Evolutionary conservation across 2,797 vertebrate genomes (phyloP), one percentile per base, ranked within the genome.

Genomic region (Channa striata): DNA sequence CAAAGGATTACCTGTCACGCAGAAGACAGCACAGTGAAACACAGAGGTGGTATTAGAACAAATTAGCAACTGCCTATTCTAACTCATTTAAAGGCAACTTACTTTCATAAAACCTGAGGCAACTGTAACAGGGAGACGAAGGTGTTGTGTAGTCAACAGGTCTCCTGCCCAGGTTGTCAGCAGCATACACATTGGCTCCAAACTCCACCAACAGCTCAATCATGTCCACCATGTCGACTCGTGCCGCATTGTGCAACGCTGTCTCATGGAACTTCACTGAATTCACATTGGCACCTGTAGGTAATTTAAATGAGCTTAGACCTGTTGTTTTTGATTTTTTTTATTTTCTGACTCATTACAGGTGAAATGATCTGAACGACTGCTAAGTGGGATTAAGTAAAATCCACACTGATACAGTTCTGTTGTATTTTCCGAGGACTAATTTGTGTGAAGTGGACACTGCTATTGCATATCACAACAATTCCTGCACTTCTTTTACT

Each of bases 201-300:
- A 96, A 98, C 42, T 96, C 93, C 34, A 98, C 82, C 77, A 98
- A 85, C 90, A 97, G 90, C 86, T 96, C 91, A 0, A 97, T 94
- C 86, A 97, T 85, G 43, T 95, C 96, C 0, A 84, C 90, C 0
- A 91, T 94, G 30, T 88, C 84, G 10, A 86, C 93, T 46, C 94
- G 95, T 1, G 96, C 97, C 0, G 96, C 96, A 0, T 96, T 95
- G 72, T 98, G 97, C n/a, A 99, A 88, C 0, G 96, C 96, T 0
- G 95, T 97, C 90, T 97, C 96, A 0, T 98, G 96, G 25, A 98
- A 96, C 69, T 94, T 97, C 0, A 94, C 88, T 0, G 95, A 96
- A 0, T 99, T 98, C 84, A 99, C 97, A 0, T 94, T 93, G 62
- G 97, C 96, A 36, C 97, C 97, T 98, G 85, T 8, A 12, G 54